Conservation (phyloP, 1,140 invertebrate species). For the Phenacoccus solenopsis region DNA sequence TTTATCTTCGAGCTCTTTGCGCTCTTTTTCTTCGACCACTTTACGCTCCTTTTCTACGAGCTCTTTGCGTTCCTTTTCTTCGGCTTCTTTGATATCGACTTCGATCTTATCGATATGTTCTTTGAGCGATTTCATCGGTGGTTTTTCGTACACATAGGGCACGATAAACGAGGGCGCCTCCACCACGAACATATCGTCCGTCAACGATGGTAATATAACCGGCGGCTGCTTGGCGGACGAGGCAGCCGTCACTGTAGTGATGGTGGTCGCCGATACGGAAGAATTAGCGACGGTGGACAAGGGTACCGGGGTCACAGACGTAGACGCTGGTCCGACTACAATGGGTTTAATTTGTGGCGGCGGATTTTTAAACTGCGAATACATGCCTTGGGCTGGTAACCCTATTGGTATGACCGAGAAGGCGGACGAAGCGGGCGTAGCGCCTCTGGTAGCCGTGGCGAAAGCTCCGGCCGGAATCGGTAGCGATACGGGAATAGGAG, state of each 20-base stretch:
- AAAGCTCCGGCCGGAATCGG: slow-evolving; percentile 32
- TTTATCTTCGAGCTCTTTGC: slow-evolving; percentile 30
- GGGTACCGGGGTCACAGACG: slow-evolving; percentile 30
- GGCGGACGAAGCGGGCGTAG: slow-evolving; percentile 10
- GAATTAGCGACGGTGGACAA: background rate
- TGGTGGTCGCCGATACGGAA: background rate
- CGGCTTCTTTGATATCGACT: slow-evolving; percentile 36
- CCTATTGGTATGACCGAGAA: slow-evolving; percentile 27
- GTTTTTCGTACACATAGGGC: slow-evolving; percentile 84
- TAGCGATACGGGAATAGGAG: slow-evolving; percentile 23
- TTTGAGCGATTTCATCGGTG: slow-evolving; percentile 60
- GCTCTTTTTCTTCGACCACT: slow-evolving; percentile 37
- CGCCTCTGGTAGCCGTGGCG: slow-evolving; percentile 38
- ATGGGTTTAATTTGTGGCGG: slow-evolving; percentile 23
- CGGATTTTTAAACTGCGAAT: slow-evolving; percentile 30
- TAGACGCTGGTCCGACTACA: slow-evolving; percentile 20
- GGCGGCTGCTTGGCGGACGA: slow-evolving; percentile 31
- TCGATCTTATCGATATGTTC: slow-evolving; percentile 56
- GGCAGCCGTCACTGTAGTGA: background rate
- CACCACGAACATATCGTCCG: slow-evolving; percentile 80
- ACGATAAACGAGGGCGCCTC: slow-evolving; percentile 84
- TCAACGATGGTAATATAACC: slow-evolving; percentile 58
- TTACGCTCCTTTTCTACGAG: slow-evolving; percentile 31
- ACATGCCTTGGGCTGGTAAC: slow-evolving; percentile 43
- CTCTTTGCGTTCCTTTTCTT: slow-evolving; percentile 35